Percentiles rank a stretch among this genome's conserved stretches.
Conservation (phyloP, 2,888 invertebrate species). For the Leucophenga montana region DNA sequence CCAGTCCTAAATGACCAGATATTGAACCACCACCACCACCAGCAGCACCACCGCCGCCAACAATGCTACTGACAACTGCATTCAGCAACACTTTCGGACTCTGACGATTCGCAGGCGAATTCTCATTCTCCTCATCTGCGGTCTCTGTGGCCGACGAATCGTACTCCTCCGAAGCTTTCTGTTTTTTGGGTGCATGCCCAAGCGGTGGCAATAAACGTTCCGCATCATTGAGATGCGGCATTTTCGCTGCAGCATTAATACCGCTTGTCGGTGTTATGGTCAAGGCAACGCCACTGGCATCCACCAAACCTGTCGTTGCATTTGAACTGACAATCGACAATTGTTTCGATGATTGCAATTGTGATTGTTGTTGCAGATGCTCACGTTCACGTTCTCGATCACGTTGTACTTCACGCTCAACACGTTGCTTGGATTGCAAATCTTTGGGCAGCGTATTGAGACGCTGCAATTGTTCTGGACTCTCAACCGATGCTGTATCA, state of each 20-base stretch:
- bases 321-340: constrained; percentile 30
- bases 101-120: constrained; percentile 76
- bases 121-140: constrained; percentile 87
- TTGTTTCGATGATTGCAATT: constrained; percentile 37
- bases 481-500: constrained; percentile 80
- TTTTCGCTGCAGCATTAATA: constrained; percentile 14
- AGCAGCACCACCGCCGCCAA: constrained; percentile 43
- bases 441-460: constrained; percentile 62
- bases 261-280: constrained; percentile 53
- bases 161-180: constrained; percentile 78
- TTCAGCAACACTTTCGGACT: constrained; percentile 73
- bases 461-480: constrained; percentile 73
- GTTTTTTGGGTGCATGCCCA: constrained; percentile 72
- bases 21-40: constrained; percentile 49
- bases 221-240: constrained; percentile 54
- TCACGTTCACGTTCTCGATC: too few relatives aligned
- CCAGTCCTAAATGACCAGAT: constrained; percentile 9
- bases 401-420: constrained; percentile 36
- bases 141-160: constrained; percentile 87
- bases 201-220: constrained; percentile 72
- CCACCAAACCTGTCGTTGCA: constrained; percentile 35
- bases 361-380: constrained; percentile 32
- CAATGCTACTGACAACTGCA: constrained; percentile 47
- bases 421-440: constrained; percentile 54
- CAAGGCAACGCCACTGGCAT: constrained; percentile 45